Evolutionary conservation across 1,140 invertebrate species (phyloP), one percentile per base, ranked within the genome.

Genomic region (Eubasilissa regina): DNA sequence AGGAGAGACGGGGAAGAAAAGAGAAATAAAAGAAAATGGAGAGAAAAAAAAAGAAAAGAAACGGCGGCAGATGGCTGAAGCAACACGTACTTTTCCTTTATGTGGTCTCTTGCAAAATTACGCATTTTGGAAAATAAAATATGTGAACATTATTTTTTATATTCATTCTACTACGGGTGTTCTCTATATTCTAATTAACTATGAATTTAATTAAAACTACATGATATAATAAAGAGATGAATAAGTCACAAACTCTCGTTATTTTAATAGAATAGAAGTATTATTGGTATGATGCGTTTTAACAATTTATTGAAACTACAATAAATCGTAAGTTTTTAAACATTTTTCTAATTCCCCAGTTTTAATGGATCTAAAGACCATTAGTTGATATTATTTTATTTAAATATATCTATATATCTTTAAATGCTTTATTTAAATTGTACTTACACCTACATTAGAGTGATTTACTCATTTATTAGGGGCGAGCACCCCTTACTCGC

Each of bases 11-110:
- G 60, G 35, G n/a, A 64, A 64, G 60, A 43, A 43, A 35, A 43
- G 60, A 64, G 35, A 15, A 21, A 64, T 43, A 64, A 64, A 64
- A 21, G 60, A 64, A 64, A 43, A 35, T 11, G 35, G 60, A 13
- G 17, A 60, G 60, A 43, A 64, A n/a, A 64, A 11, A 64, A 62
- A 64, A 35, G 35, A 64, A 64, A 64, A 64, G 60, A 43, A 64
- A 12, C 19, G 60, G 19, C 60, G 19, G 60, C 60, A 64, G 60
- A 64, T 64, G 60, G 60, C 25, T 43, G 60, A 43, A 44, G 60
- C 60, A 64, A 64, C 60, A 64, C 60, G 60, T 64, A 64, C 19
- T 64, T 12, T 64, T 11, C 35, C 60, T n/a, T 43, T 64, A 35
- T 13, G 13, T 43, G 8, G 35, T 51, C 13, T 64, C 17, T 58